Percentiles rank a stretch among this genome's conserved stretches.
Conservation (phyloP, 2,888 invertebrate genomes). For the Halictus ligatus region DNA sequence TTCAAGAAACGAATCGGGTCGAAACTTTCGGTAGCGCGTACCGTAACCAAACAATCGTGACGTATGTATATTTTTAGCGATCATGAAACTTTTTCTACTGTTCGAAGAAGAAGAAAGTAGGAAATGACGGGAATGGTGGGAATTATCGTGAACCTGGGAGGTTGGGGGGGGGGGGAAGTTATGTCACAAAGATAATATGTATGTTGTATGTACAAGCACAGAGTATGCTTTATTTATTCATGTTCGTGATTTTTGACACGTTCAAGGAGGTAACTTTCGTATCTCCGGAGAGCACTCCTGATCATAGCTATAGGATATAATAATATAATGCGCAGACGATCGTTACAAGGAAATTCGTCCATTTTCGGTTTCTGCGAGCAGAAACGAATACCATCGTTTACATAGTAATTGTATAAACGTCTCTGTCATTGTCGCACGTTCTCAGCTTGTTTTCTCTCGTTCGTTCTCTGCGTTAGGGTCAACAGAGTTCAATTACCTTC, state of each 20-base stretch:
- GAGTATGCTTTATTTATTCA: not conserved
- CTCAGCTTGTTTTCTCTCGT: conserved; percentile 48
- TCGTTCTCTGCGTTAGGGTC: conserved; percentile 74
- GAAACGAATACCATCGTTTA: conserved; percentile 16
- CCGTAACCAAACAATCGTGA: conserved; percentile 39
- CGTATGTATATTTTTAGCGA: not conserved
- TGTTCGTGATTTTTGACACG: not conserved
- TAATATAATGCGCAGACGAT: not conserved
- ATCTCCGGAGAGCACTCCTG: no score
- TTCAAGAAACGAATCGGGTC: conserved; percentile 72
- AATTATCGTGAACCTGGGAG: no score
- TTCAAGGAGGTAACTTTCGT: not conserved
- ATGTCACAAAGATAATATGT: not conserved
- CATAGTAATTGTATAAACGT: conserved; percentile 21
- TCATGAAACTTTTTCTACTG: not conserved
- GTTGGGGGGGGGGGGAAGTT: no score
- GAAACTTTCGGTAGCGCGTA: conserved; percentile 66
- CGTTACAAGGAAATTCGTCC: not conserved
- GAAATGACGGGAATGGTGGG: not conserved
- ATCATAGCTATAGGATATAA: no score
- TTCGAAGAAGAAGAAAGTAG: not conserved
- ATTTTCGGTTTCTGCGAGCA: not conserved
- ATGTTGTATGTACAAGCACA: not conserved
- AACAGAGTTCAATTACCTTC: conserved; percentile 77
- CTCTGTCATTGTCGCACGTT: conserved; percentile 50